phyloP scores from a whole-genome alignment of 2,113 vertebrate genomes.

The Ophiodon elongatus region DNA sequence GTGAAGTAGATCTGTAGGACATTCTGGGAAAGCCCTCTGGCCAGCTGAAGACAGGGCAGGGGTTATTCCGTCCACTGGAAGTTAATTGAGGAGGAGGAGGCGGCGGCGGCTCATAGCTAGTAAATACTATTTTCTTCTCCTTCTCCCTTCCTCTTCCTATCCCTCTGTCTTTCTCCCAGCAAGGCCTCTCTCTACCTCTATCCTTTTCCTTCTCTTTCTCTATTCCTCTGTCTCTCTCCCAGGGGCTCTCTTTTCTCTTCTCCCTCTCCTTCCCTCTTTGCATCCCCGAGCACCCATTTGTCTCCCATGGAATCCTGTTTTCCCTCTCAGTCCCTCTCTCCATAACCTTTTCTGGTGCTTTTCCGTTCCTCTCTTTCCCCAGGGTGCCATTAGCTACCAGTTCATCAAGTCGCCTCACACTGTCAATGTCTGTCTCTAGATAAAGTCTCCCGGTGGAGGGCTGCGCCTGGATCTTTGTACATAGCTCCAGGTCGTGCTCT shows the following conservation, averaged over 20 bases:
- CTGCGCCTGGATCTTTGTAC: slow-evolving; percentile 70
- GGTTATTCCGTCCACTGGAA: slow-evolving; percentile 36
- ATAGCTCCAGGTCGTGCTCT: slow-evolving; percentile 57
- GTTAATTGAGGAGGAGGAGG: slow-evolving; percentile 17
- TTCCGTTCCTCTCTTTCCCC: slow-evolving; percentile 62
- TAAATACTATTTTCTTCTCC: slow-evolving; percentile 50
- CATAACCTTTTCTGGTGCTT: slow-evolving; percentile 40
- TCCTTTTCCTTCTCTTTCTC: slow-evolving; percentile 51
- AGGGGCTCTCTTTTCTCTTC: slow-evolving; percentile 52
- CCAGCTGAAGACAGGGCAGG: slow-evolving; percentile 75
- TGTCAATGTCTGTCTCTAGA: slow-evolving; percentile 85
- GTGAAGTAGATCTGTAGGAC: slow-evolving; percentile 84
- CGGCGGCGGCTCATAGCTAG: slow-evolving; percentile 31
- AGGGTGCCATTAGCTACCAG: slow-evolving; percentile 59
- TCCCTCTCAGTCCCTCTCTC: slow-evolving; percentile 58
- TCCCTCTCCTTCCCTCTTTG: slow-evolving; percentile 60
- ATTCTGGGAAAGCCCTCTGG: slow-evolving; percentile 81
- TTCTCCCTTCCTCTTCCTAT: slow-evolving; percentile 68
- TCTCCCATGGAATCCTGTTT: slow-evolving; percentile 57
- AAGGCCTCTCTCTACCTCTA: slow-evolving; percentile 35
- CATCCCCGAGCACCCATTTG: slow-evolving; percentile 41
- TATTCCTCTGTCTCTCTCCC: slow-evolving; percentile 43
- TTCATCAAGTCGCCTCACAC: slow-evolving; percentile 81
- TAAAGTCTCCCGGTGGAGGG: slow-evolving; percentile 77
- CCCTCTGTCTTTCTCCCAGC: slow-evolving; percentile 58